These are phyloP conservation scores for Tamias sibiricus DNA, from an alignment of 2,113 vertebrate species.

Conservation along the genomic window DNA sequence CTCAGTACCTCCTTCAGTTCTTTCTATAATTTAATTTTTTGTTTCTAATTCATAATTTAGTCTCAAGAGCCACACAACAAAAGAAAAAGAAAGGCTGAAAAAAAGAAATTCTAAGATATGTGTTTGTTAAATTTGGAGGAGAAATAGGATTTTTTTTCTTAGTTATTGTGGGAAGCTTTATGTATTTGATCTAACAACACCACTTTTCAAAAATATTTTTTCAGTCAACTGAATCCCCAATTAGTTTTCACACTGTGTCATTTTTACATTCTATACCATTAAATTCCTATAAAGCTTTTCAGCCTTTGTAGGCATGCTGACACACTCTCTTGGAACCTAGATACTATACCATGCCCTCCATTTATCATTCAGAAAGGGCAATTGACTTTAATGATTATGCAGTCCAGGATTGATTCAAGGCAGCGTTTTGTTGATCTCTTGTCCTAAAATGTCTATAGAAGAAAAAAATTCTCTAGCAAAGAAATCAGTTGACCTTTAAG, in stretches of 20 bases:
- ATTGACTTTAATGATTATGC: neutral
- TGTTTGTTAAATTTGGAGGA: neutral
- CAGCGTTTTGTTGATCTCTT: neutral
- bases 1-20: neutral
- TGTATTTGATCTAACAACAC: neutral
- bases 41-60: neutral
- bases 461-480: neutral
- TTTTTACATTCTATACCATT: neutral
- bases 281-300: neutral
- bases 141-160: neutral
- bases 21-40: neutral
- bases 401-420: neutral
- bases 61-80: neutral
- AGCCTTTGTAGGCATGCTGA: neutral
- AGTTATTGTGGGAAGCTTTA: neutral
- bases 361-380: neutral
- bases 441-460: neutral
- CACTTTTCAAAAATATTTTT: neutral
- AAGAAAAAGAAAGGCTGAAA: neutral
- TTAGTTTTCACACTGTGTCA: neutral
- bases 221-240: neutral
- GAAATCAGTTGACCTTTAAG: conserved; percentile 32
- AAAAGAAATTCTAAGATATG: neutral
- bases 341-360: neutral
- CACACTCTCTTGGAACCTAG: neutral